Conservation (phyloP, 2,113 vertebrate genomes). For the Oreochromis tanganicae region DNA sequence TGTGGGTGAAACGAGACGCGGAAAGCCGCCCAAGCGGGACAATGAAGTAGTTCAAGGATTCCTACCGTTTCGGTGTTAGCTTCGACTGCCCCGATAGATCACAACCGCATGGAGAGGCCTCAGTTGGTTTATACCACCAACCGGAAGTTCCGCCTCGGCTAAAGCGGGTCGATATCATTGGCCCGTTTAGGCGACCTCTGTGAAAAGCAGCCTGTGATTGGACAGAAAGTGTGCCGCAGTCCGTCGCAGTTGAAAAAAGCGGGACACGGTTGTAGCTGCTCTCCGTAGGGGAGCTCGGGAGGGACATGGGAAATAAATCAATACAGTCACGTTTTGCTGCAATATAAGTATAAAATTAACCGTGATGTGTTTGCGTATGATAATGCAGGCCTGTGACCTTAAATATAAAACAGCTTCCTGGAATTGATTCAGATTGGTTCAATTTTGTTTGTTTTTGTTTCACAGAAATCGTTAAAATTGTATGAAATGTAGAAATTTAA, state of each 20-base stretch:
- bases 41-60: rapidly evolving
- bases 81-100: constrained; percentile 10
- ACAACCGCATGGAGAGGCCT: constrained; percentile 71
- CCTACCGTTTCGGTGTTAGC: constrained; percentile 44
- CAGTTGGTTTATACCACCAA: constrained; percentile 42
- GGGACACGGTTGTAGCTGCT: background rate
- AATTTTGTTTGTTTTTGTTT: background rate
- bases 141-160: constrained; percentile 53
- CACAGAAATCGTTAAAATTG: background rate
- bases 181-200: background rate
- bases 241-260: constrained; percentile 25
- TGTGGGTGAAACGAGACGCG: rapidly evolving
- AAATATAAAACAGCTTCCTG: background rate
- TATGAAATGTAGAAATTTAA: background rate
- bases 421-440: background rate
- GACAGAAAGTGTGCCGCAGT: constrained; percentile 20
- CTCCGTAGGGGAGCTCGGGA: background rate
- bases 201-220: constrained; percentile 2
- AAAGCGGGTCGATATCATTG: constrained; percentile 15
- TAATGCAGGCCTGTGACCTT: background rate
- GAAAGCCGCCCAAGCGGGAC: rapidly evolving
- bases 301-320: background rate
- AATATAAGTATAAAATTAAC: background rate
- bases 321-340: background rate
- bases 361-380: no score